These are phyloP conservation scores for Ageneiosus marmoratus DNA, from an alignment of 2,113 vertebrate genomes.

Conservation along the genomic window DNA sequence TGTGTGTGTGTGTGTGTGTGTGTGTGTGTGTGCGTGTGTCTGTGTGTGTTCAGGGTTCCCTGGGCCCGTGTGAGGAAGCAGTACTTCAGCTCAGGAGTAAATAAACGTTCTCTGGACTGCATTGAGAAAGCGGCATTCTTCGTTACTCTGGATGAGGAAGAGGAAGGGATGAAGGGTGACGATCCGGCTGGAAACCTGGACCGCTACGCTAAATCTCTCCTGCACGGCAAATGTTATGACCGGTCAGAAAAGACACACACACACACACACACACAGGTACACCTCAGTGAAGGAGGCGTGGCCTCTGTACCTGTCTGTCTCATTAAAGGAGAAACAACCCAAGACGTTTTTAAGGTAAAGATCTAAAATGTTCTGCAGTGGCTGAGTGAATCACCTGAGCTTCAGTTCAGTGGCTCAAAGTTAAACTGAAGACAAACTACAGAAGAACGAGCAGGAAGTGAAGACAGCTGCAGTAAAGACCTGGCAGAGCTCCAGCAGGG, in stretches of 20 bases:
- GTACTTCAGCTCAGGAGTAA: conserved; percentile 73
- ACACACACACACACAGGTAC: background rate
- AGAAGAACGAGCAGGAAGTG: too few relatives aligned
- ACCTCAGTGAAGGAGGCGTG: background rate
- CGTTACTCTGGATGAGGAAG: conserved; percentile 78
- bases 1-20: background rate
- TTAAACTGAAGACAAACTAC: too few relatives aligned
- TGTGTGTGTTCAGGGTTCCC: conserved; percentile 65
- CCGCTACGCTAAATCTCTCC: conserved; percentile 79
- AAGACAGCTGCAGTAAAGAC: too few relatives aligned
- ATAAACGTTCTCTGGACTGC: conserved; percentile 72
- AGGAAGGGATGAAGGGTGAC: conserved; percentile 77
- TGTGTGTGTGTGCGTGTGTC: background rate
- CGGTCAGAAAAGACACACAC: conserved; percentile 67
- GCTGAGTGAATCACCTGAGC: too few relatives aligned
- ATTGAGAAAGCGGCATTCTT: conserved; percentile 87
- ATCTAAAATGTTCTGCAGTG: too few relatives aligned
- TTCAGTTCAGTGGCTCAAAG: too few relatives aligned
- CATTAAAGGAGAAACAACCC: too few relatives aligned
- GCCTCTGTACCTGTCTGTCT: background rate
- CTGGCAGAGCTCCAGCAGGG: too few relatives aligned
- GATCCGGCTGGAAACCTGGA: conserved; percentile 78
- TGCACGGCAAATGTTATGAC: conserved; percentile 85
- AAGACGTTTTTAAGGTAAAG: too few relatives aligned
- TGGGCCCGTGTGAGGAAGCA: conserved; percentile 77